A percentile compares a stretch with the other conserved stretches of the same genome.
phyloP scores from a whole-genome alignment of 2,888 invertebrate species.

The Pterostichus madidus region DNA sequence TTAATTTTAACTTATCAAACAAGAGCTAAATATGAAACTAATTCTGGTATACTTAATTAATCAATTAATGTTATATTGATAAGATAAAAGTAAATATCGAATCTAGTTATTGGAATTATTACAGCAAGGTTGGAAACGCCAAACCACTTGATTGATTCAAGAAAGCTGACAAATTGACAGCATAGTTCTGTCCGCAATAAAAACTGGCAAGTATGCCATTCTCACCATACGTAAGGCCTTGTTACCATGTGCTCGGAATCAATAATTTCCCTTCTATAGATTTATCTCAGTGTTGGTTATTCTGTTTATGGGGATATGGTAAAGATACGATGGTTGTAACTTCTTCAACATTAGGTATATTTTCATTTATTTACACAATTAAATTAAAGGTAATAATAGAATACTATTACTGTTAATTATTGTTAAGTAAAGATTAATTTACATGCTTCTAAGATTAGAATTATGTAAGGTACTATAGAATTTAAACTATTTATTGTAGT shows the following conservation, averaged over 20 bases:
- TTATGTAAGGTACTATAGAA: no score
- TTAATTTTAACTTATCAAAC: no score
- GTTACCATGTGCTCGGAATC: constrained; percentile 53
- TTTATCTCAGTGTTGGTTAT: constrained; percentile 23
- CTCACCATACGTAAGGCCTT: constrained; percentile 55
- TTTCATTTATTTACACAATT: constrained; percentile 29
- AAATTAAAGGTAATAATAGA: neutral
- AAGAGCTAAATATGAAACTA: no score
- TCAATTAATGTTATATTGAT: neutral
- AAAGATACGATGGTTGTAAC: constrained; percentile 40
- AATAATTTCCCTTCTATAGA: constrained; percentile 17
- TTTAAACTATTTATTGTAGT: no score
- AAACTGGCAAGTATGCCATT: constrained; percentile 58
- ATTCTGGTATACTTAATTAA: no score
- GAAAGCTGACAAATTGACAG: constrained; percentile 65
- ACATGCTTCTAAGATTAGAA: neutral
- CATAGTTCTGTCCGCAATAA: constrained; percentile 59
- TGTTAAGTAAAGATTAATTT: neutral
- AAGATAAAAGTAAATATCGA: neutral
- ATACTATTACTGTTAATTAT: neutral
- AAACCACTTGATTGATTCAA: constrained; percentile 48
- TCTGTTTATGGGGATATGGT: constrained; percentile 42
- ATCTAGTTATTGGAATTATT: constrained; percentile 18
- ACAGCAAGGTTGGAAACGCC: constrained; percentile 5
- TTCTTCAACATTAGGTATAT: constrained; percentile 1